Base-by-base conservation (phyloP, 1,140 invertebrate species). In the Tetramorium parvispinum region DNA sequence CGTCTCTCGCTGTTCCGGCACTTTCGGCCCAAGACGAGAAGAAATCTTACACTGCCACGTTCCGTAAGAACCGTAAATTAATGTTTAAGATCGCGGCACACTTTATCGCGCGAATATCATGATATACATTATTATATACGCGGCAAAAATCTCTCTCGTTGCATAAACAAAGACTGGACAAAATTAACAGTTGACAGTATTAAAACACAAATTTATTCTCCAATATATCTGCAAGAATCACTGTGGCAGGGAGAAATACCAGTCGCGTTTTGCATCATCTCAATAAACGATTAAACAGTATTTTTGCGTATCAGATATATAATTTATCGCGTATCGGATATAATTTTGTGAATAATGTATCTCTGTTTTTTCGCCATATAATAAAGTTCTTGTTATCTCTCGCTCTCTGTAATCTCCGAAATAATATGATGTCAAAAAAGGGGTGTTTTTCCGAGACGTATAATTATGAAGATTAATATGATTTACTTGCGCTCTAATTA, bases 401-500 rank as follows among this genome's bases (percentile, higher is more conserved):
- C 13, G 40, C 21, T 43, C 10, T 43, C 21, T 63, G 16, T 18
- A 27, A 77, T 78, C 13, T 13, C 24, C 18, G 18, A 65, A 78
- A 78, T 78, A 78, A 65, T 63, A 27, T 21, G 59, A 76, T 27
- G 16, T 27, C 63, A 7, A 46, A 78, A 77, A 49, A 51, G 11
- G 5, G 13, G 59, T 32, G 57, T 49, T 75, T 32, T 24, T 27
- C 37, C 53, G 51, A 43, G 24, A 13, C 3, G 4, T 37, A 21
- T 57, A 82, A 46, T 40, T 82, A 73, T 46, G 18, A 61, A 73
- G 66, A 71, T 82, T 59, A 49, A 82, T 59, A 32, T 59, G 24
- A 73, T 82, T 82, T 46, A 24, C 13, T 57, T 6, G 37, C 59
- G 46, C 51, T 82, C 66, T 82, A 82, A 73, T 70, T 46, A 73